Evolutionary conservation across 2,888 invertebrate species (phyloP).

Genomic region (Folsomia manolachei): DNA sequence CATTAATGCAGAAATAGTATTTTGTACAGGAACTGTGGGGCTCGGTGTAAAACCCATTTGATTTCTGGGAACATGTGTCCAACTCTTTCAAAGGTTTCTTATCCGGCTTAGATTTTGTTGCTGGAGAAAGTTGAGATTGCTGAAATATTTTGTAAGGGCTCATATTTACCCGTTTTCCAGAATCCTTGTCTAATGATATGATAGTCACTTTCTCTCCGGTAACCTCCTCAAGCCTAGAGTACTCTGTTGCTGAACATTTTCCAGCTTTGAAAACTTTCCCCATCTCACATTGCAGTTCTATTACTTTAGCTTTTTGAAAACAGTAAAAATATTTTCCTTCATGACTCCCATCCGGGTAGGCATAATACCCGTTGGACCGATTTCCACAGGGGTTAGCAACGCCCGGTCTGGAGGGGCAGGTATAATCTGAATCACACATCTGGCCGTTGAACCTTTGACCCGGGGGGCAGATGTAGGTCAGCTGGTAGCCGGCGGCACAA

Average conservation of each 20-base stretch:
- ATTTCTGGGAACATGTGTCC: slow-evolving; percentile 34
- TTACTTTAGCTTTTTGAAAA: slow-evolving; percentile 47
- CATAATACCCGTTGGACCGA: slow-evolving; percentile 47
- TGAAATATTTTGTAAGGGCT: background rate
- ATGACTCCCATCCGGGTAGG: slow-evolving; percentile 25
- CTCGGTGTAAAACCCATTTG: slow-evolving; percentile 47
- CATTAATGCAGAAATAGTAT: slow-evolving; percentile 47
- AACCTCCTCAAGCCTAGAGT: background rate
- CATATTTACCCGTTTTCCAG: background rate
- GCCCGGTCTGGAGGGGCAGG: slow-evolving; percentile 30
- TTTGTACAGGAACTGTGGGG: slow-evolving; percentile 35
- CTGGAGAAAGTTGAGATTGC: background rate
- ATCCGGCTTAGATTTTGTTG: too few relatives aligned
- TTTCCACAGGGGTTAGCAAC: slow-evolving; percentile 41
- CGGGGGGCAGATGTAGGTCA: slow-evolving; percentile 48
- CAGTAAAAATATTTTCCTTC: slow-evolving; percentile 48
- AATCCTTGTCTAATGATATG: background rate
- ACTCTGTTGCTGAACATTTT: slow-evolving; percentile 17
- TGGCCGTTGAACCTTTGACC: slow-evolving; percentile 42
- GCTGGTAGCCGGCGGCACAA: slow-evolving; percentile 49
- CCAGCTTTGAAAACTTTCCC: slow-evolving; percentile 42
- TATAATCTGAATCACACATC: slow-evolving; percentile 42
- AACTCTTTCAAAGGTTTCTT: background rate
- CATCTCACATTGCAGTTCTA: slow-evolving; percentile 45
- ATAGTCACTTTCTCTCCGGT: background rate